Conservation (phyloP, 2,888 invertebrate genomes). For the Cosmia pyralina region DNA sequence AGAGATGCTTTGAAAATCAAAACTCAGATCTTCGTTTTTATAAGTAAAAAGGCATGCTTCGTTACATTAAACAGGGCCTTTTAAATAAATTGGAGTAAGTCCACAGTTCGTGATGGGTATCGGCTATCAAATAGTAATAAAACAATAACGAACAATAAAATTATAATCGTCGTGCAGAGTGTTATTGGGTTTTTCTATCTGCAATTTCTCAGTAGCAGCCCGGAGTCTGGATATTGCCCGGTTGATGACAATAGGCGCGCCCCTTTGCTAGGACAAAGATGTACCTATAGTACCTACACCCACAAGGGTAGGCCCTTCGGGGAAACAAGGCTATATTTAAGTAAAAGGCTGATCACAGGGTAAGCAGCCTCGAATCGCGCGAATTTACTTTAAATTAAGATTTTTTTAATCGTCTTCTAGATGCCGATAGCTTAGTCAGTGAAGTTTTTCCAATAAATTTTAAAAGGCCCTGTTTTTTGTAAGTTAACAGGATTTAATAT, state of each 20-base stretch:
- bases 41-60: neutral
- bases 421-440: neutral
- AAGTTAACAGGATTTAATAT: neutral
- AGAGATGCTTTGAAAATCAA: neutral
- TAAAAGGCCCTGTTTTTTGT: neutral
- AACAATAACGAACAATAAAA: too few relatives aligned
- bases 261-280: too few relatives aligned
- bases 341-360: neutral
- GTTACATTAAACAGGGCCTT: neutral
- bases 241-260: too few relatives aligned
- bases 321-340: too few relatives aligned
- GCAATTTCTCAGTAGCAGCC: too few relatives aligned
- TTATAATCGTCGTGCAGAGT: too few relatives aligned
- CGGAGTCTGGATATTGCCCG: too few relatives aligned
- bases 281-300: too few relatives aligned
- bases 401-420: neutral
- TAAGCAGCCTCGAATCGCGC: neutral
- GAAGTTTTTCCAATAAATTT: neutral
- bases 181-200: too few relatives aligned
- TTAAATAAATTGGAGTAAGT: neutral
- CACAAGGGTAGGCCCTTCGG: too few relatives aligned
- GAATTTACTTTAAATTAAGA: neutral
- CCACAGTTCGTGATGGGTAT: neutral
- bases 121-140: too few relatives aligned
- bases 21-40: neutral